Evolutionary conservation across 2,113 vertebrate genomes (phyloP).

Genomic region (Dascyllus trimaculatus): DNA sequence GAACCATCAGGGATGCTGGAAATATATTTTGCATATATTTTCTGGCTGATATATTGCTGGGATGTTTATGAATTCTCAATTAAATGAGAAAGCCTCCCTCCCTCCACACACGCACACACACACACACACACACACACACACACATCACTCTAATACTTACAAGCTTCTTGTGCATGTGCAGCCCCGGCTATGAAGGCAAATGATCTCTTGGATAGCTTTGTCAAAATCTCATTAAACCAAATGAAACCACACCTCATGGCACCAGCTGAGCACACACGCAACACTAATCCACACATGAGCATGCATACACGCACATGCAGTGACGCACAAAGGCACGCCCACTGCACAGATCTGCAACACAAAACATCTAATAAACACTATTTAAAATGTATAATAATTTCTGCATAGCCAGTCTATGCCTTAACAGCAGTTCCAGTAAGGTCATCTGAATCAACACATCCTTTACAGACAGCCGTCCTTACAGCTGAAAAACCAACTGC

Average conservation of each 20-base stretch:
- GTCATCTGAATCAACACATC: conserved; percentile 62
- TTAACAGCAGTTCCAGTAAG: conserved; percentile 24
- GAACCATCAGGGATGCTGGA: conserved; percentile 4
- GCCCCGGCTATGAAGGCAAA: conserved; percentile 64
- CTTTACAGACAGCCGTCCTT: conserved; percentile 54
- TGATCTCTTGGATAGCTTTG: conserved; percentile 72
- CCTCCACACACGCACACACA: not conserved
- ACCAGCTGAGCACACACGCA: conserved; percentile 83
- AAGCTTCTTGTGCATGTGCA: conserved; percentile 54
- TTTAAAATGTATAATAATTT: conserved; percentile 29
- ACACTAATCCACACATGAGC: conserved; percentile 68
- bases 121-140: conserved; percentile 15
- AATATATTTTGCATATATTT: conserved; percentile 12
- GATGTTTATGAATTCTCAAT: conserved; percentile 49
- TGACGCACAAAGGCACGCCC: conserved; percentile 49
- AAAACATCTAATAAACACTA: conserved; percentile 12
- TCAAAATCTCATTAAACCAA: conserved; percentile 86
- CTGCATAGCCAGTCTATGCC: conserved; percentile 3
- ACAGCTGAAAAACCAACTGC: conserved; percentile 64
- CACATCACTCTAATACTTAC: conserved; percentile 69
- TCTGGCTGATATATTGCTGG: conserved; percentile 15
- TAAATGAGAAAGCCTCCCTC: conserved; percentile 12
- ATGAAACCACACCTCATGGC: conserved; percentile 79
- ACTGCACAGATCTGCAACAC: conserved; percentile 24
- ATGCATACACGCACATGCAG: conserved; percentile 34